phyloP scores from a whole-genome alignment of 2,888 invertebrate species.

The Noctua janthina region DNA sequence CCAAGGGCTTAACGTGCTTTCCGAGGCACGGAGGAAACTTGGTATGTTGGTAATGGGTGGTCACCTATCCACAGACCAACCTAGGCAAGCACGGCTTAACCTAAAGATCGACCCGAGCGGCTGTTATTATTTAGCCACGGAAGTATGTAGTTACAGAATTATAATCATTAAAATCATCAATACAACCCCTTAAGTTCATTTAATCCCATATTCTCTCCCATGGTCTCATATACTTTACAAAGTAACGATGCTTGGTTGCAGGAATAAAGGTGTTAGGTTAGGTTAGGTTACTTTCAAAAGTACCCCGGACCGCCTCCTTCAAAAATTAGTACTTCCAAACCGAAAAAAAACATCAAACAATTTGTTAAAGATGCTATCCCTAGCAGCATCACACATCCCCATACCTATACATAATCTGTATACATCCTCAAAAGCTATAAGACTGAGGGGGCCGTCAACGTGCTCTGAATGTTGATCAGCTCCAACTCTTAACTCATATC shows the following conservation, averaged over 20 bases:
- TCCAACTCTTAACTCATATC: conserved; percentile 78
- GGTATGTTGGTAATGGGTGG: too few species aligned
- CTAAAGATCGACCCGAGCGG: too few species aligned
- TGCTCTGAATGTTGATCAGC: conserved; percentile 77
- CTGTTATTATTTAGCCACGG: too few species aligned
- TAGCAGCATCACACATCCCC: conserved; percentile 9
- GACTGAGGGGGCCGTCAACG: conserved; percentile 71
- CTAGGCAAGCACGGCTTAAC: too few species aligned
- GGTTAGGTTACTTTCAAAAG: background rate
- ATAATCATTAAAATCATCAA: too few species aligned
- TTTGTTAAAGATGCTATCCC: conserved; percentile 3
- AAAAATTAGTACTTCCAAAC: background rate
- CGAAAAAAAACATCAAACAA: background rate
- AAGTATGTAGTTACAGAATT: too few species aligned
- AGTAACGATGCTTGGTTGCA: background rate
- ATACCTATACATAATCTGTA: conserved; percentile 11
- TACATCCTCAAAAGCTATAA: conserved; percentile 51
- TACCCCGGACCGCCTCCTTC: background rate
- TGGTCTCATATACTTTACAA: background rate
- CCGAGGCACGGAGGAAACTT: too few species aligned
- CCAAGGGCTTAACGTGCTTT: too few species aligned
- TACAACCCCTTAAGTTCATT: too few species aligned
- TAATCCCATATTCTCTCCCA: too few species aligned
- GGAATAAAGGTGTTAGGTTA: background rate
- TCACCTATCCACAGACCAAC: too few species aligned